Evolutionary conservation across 2,113 vertebrate genomes (phyloP), one percentile per base, ranked within the genome.

Genomic region (Pogonocichla stellata): DNA sequence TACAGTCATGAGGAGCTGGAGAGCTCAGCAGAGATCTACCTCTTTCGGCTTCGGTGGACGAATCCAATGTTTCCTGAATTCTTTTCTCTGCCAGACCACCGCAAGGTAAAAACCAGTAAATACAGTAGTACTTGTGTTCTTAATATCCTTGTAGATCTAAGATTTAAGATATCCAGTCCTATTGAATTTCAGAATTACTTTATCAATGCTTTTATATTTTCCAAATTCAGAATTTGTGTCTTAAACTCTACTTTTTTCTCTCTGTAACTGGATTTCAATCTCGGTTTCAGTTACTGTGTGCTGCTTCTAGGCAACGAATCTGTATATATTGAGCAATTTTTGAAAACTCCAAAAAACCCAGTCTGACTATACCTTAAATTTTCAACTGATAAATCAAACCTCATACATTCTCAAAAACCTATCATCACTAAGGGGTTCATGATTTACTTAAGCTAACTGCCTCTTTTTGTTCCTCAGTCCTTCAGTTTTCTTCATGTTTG

Each of bases 1-100:
- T 98, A 88, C 82, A 98, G 97, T 92, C 98, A 98, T 72, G 97
- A 97, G 62, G 97, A 98, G 66, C 31, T 99, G 93, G 98, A 99
- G 89, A 96, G 28, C 17, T 97, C 97, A 60, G 98, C 97, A 53
- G 96, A 98, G 43, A 95, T 91, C 48, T 99, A 98, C 90, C 89
- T 99, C 96, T 96, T 96, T 91, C 83, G 94, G 45, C 98, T 99
- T 56, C 97, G 97, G 23, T 94, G 89, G 95, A 87, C 79, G 51
- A 96, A 98, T 80, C 98, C 98, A 29, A 89, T 98, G 31, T 62
- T 66, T 48, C 94, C 97, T 29, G 98, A 99, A 24, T 96, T 93
- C 65, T 95, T 99, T 38, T 95, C 86, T 56, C 82, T 98, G 40
- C 90, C 93, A 56, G 88, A 86, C 67, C 54, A 20, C 4, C 12